phyloP scores from a whole-genome alignment of 2,113 vertebrate genomes.

The Catharus bicknelli region DNA sequence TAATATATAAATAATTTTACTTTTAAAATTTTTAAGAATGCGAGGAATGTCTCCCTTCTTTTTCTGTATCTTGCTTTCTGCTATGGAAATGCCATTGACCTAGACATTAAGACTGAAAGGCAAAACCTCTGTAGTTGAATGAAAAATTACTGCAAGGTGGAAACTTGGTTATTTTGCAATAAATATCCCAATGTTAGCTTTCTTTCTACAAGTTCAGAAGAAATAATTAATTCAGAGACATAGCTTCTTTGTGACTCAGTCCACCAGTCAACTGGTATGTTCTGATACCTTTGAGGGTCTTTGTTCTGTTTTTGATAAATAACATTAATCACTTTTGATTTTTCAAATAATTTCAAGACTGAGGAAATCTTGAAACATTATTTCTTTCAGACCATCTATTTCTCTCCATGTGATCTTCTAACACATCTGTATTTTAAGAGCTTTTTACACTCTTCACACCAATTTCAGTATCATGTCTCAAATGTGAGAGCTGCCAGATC shows the following conservation, averaged over 20 bases:
- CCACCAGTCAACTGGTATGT: background rate
- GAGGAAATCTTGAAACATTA: background rate
- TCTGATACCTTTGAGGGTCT: background rate
- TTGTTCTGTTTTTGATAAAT: background rate
- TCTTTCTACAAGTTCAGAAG: background rate
- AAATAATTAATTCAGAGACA: background rate
- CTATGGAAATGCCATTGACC: background rate
- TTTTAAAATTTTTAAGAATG: background rate
- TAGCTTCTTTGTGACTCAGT: background rate
- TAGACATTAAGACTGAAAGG: background rate
- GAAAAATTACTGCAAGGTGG: background rate
- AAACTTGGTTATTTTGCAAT: background rate
- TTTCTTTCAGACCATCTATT: background rate
- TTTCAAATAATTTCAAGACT: background rate
- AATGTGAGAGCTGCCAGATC: background rate
- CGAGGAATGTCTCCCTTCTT: background rate
- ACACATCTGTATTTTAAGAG: background rate
- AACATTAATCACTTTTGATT: background rate
- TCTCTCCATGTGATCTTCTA: background rate
- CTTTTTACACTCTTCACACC: background rate
- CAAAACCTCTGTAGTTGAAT: background rate
- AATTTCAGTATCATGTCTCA: background rate
- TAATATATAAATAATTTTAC: background rate
- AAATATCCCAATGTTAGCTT: rapidly evolving
- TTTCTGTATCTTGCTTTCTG: background rate